These are phyloP conservation scores for Leptobrachium leishanense DNA, from an alignment of 2,113 vertebrate genomes.

Conservation along the genomic window DNA sequence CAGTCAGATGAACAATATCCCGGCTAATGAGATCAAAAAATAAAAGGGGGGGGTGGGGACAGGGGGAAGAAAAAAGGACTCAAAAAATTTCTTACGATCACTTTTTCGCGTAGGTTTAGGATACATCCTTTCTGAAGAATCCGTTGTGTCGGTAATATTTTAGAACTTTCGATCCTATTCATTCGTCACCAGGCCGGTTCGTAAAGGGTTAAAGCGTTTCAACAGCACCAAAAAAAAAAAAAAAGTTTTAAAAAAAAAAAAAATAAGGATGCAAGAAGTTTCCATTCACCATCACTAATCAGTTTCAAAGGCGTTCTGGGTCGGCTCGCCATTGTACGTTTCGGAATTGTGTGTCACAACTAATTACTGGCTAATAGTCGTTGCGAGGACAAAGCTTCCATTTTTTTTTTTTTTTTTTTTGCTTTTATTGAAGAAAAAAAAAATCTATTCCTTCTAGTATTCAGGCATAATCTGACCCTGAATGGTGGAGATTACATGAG, in stretches of 20 bases:
- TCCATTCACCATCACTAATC: slow-evolving; percentile 85
- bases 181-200: no score
- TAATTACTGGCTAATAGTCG: slow-evolving; percentile 91
- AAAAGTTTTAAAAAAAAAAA: slow-evolving; percentile 23
- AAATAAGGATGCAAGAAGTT: slow-evolving; percentile 63
- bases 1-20: neutral
- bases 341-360: slow-evolving; percentile 88
- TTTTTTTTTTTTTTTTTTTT: slow-evolving; percentile 29
- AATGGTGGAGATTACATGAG: slow-evolving; percentile 67
- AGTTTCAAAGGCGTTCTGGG: slow-evolving; percentile 82
- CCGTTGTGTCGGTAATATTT: slow-evolving; percentile 5
- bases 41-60: slow-evolving; percentile 13
- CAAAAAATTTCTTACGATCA: no score
- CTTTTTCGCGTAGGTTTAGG: neutral
- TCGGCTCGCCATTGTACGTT: slow-evolving; percentile 76
- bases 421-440: slow-evolving; percentile 52
- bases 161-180: slow-evolving; percentile 8
- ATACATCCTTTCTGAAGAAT: neutral
- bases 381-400: slow-evolving; percentile 75
- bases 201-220: no score
- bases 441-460: slow-evolving; percentile 64
- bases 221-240: no score
- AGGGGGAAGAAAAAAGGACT: neutral
- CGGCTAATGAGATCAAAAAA: slow-evolving; percentile 30
- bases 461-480: slow-evolving; percentile 70